These are phyloP conservation scores for Phyllopteryx taeniolatus DNA, from an alignment of 2,113 vertebrate species.

Conservation along the genomic window DNA sequence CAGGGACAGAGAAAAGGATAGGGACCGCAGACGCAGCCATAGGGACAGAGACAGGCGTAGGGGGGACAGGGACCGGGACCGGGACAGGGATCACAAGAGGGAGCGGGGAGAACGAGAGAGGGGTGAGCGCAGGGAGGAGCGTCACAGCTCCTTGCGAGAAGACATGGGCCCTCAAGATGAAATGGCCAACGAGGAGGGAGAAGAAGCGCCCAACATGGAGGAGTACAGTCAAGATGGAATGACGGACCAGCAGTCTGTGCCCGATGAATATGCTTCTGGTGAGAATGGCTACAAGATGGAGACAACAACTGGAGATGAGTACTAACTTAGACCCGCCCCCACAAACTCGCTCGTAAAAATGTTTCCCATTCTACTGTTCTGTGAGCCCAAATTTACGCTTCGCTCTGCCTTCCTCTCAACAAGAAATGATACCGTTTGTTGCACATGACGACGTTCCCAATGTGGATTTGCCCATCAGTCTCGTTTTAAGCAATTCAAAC, in stretches of 20 bases:
- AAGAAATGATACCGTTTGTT: conserved; percentile 16
- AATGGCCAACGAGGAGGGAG: conserved; percentile 68
- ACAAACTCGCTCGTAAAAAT: not conserved
- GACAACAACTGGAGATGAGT: conserved; percentile 73
- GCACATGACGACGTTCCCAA: not conserved
- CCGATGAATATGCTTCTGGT: conserved; percentile 81
- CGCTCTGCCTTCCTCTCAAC: conserved; percentile 2
- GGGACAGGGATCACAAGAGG: conserved; percentile 77
- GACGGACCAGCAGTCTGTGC: conserved; percentile 80
- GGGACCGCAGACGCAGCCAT: conserved; percentile 72
- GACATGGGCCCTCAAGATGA: conserved; percentile 69
- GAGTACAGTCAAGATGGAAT: conserved; percentile 81
- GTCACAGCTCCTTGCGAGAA: conserved; percentile 57
- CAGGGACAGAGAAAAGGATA: conserved; percentile 69
- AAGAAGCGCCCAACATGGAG: conserved; percentile 52
- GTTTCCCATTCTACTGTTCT: conserved; percentile 17
- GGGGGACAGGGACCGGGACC: conserved; percentile 79
- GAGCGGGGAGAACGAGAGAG: conserved; percentile 76
- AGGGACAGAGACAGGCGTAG: conserved; percentile 68
- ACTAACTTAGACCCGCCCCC: conserved; percentile 37
- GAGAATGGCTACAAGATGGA: conserved; percentile 90
- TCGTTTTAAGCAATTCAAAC: not conserved
- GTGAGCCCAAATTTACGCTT: not conserved
- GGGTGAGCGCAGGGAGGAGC: conserved; percentile 71
- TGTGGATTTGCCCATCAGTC: conserved; percentile 7